Percentiles rank a stretch among this genome's conserved stretches.
Conservation (phyloP, 1,140 invertebrate genomes). For the Ceratosolen fusciceps region DNA sequence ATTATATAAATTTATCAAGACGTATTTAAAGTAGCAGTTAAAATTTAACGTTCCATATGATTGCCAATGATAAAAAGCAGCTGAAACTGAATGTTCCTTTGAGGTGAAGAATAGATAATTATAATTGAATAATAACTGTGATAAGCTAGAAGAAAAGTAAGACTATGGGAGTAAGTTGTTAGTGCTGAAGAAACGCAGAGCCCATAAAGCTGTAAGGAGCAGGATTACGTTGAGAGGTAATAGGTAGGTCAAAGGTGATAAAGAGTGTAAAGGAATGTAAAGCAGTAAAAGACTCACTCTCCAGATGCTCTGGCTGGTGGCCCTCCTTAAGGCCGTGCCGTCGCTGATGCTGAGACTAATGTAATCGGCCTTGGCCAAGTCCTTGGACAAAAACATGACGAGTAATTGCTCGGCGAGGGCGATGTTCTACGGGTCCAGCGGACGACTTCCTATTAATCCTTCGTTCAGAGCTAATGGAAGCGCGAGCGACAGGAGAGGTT, state of each 20-base stretch:
- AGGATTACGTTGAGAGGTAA: no score
- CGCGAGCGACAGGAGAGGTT: not conserved
- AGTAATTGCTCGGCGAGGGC: not conserved
- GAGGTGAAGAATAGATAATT: not conserved
- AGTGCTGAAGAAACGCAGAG: no score
- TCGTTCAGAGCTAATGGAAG: no score
- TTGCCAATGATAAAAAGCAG: not conserved
- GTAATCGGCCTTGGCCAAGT: constrained; percentile 62
- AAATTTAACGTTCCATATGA: not conserved
- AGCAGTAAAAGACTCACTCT: constrained; percentile 59
- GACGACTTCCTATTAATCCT: no score
- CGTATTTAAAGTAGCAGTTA: not conserved
- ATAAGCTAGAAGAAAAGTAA: not conserved
- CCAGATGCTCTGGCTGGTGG: constrained; percentile 68
- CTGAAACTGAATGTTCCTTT: not conserved
- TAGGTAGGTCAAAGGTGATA: no score
- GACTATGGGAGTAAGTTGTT: not conserved
- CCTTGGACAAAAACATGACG: constrained; percentile 62
- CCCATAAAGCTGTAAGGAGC: no score
- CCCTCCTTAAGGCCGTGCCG: constrained; percentile 55
- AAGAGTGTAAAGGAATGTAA: no score
- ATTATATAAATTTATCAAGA: not conserved
- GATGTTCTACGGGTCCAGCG: no score
- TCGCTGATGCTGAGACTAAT: constrained; percentile 69
- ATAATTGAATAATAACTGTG: not conserved